Percentiles rank a stretch among this genome's conserved stretches.
These are phyloP conservation scores for Phoenicopterus ruber DNA, from an alignment of 2,113 vertebrate species.

Conservation along the genomic window DNA sequence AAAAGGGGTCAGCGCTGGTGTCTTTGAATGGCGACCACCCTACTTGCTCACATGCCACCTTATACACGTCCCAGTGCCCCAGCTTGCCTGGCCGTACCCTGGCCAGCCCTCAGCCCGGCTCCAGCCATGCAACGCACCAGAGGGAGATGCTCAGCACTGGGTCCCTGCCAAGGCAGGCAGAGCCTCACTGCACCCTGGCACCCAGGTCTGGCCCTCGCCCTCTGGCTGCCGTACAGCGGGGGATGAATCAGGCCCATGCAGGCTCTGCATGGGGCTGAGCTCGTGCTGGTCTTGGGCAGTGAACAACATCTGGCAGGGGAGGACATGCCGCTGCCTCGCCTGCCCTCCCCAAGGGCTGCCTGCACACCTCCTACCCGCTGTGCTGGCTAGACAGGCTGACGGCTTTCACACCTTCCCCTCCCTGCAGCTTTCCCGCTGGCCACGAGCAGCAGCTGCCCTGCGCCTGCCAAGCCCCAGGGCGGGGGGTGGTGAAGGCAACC, in stretches of 20 bases:
- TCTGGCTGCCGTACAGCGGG: not conserved
- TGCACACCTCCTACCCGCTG: rapidly evolving
- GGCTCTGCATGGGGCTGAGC: not conserved
- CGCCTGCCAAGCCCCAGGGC: not conserved
- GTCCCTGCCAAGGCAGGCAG: not conserved
- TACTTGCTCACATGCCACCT: not conserved
- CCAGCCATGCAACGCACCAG: not conserved
- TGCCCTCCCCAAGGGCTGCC: not conserved
- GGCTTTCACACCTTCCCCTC: not conserved
- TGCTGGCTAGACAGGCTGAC: not conserved
- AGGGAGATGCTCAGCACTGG: rapidly evolving
- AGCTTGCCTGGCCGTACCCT: not conserved
- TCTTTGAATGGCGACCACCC: rapidly evolving
- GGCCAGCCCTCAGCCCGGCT: not conserved
- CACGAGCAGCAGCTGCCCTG: rapidly evolving
- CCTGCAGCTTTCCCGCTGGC: not conserved
- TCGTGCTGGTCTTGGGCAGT: not conserved
- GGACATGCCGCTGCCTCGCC: not conserved
- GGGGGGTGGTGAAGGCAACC: rapidly evolving
- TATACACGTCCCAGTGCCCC: not conserved
- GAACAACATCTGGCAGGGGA: not conserved
- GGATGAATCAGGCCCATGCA: rapidly evolving
- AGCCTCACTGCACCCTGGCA: not conserved
- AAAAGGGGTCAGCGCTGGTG: not conserved
- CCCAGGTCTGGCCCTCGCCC: not conserved